Evolutionary conservation across 2,888 invertebrate genomes (phyloP).

Genomic region (Nyleta sp.): DNA sequence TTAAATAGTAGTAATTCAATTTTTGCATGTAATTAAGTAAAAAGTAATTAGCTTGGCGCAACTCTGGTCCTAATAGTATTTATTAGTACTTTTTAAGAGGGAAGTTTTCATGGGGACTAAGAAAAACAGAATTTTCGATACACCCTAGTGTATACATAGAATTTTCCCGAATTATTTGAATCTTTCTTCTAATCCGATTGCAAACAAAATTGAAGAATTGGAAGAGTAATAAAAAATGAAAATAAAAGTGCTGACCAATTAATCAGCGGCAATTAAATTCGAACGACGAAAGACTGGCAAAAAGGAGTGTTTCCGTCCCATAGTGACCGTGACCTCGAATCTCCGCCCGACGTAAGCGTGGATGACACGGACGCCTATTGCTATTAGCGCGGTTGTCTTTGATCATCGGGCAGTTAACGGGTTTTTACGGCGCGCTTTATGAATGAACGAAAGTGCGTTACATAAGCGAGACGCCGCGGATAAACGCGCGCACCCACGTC

Average conservation of each 20-base stretch:
- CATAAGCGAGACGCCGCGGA: slow-evolving; percentile 14
- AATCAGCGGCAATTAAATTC: background rate
- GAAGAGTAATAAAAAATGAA: too few relatives aligned
- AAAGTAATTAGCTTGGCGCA: too few relatives aligned
- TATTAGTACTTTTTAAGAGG: too few relatives aligned
- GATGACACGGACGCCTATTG: slow-evolving; percentile 13
- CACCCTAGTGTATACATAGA: too few relatives aligned
- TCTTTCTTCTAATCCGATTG: too few relatives aligned
- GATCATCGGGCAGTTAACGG: slow-evolving; percentile 25
- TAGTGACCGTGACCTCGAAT: slow-evolving; percentile 25
- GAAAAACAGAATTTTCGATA: too few relatives aligned
- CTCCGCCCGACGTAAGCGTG: background rate
- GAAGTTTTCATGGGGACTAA: too few relatives aligned
- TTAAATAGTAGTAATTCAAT: too few relatives aligned
- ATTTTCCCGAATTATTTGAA: too few relatives aligned
- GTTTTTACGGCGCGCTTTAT: slow-evolving; percentile 32
- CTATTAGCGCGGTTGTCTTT: slow-evolving; percentile 23
- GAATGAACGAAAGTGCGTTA: slow-evolving; percentile 43
- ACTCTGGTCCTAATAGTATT: too few relatives aligned
- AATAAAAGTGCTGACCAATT: background rate
- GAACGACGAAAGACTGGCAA: background rate
- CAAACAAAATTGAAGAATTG: too few relatives aligned
- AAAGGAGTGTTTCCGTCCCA: background rate
- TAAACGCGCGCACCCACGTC: slow-evolving; percentile 25
- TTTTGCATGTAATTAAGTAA: too few relatives aligned